Base-by-base conservation (phyloP, 2,113 vertebrate species). In the Plecotus auritus region DNA sequence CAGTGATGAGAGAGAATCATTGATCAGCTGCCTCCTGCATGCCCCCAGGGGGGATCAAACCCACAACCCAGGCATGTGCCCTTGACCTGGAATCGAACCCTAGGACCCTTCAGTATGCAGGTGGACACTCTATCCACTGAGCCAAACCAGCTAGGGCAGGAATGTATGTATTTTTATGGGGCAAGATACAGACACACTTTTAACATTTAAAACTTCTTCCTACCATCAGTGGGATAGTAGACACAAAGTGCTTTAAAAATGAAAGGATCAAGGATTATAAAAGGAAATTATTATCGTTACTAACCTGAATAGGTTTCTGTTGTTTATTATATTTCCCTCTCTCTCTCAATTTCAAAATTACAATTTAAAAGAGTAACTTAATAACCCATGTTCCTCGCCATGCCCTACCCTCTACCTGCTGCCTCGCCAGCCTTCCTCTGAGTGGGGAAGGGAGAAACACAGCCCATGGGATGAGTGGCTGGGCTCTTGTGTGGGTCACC, bases 311-410 rank as follows among this genome's bases (percentile, higher is more conserved):
- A 54, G 14, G 76, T 82, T 64, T 49, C 76, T 28, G 12, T 59
- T 83, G 90, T 66, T 66, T 37, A 35, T 54, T 66, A 12, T 47
- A 40, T 35, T n/a, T 90, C 28, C 35, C 12, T 78, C 49, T 47
- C 9, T 77, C 22, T 80, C 28, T 87, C n/a, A n/a, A 26, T 51
- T 76, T 85, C 23, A 90, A 81, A 88, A 64, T 82, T 26, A 64
- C n/a, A 32, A 22, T 81, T 88, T 26, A n/a, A 89, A 94, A 92
- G 66, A 67, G 32, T 49, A 54, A 69, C 56, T 28, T 49, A 66
- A n/a, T 82, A 87, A 54, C 20, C 23, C 45, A n/a, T 18, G 45
- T 17, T 77, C 22, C 16, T 20, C 3, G 14, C 30, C 82, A 42
- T 1, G 28, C 30, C 37, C 22, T 16, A 22, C 22, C 37, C 9